Base-by-base conservation (phyloP, 1,140 invertebrate genomes). In the Coelopa frigida region DNA sequence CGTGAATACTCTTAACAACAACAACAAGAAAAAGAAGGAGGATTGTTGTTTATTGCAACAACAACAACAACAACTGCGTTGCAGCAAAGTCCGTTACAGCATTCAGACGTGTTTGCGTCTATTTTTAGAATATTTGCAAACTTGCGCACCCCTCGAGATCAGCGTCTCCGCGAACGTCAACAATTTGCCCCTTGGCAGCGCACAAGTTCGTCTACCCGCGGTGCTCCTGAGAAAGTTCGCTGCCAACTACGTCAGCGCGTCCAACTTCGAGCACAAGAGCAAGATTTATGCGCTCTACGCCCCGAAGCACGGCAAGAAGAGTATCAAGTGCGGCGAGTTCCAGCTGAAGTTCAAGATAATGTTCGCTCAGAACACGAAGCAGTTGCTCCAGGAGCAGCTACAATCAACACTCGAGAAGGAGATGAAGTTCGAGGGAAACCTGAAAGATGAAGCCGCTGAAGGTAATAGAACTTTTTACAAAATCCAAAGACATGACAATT, bases 211-310 rank as follows among this genome's bases (percentile, higher is more conserved):
- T 32, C 38, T 53, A 46, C 50, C 54, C n/a, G 48, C 37, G 44
- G 36, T 51, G 22, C 48, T 56, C 40, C 24, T 50, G 40, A 49
- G 49, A 41, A 61, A 57, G 50, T 52, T 57, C 53, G 55, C 53
- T 46, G 48, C 48, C 42, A 54, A 61, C 46, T 38, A 60, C 56
- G 56, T 50, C 38, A 58, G 48, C 57, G 56, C 49, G 58, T 58
- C 54, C 56, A 49, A 55, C 59, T 63, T 64, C 53, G 51, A 54
- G 50, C 53, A 64, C 57, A 64, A 57, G 60, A 60, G 58, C 52
- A 52, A 65, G 62, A 60, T 66, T 55, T 66, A 66, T 66, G 59
- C 62, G 51, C 56, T 66, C 55, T 61, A 66, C 57, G 52, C n/a
- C n/a, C n/a, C n/a, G n/a, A n/a, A n/a, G n/a, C n/a, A n/a, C n/a